phyloP scores from a whole-genome alignment of 2,797 vertebrate genomes.

The Lacerta viridis region DNA sequence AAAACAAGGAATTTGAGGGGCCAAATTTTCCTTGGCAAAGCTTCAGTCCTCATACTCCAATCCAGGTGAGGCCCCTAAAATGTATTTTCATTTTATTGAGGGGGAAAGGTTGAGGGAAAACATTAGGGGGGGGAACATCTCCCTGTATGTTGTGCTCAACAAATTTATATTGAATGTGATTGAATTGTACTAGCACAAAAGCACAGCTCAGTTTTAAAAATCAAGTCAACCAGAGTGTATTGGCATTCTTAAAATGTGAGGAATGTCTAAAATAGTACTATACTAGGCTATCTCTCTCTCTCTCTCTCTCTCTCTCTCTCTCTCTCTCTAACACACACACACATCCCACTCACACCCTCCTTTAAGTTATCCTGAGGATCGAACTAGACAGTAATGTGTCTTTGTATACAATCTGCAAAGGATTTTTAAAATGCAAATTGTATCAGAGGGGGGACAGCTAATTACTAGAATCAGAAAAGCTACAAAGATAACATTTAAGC shows the following conservation, averaged over 20 bases:
- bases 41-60: slow-evolving; percentile 13
- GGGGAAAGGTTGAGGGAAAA: background rate
- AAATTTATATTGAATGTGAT: background rate
- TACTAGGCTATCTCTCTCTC: background rate
- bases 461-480: background rate
- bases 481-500: background rate
- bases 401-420: background rate
- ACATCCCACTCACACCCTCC: too few relatives aligned
- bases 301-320: too few relatives aligned
- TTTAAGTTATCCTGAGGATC: background rate
- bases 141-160: background rate
- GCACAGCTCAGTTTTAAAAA: background rate
- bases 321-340: too few relatives aligned
- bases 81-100: background rate
- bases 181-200: background rate
- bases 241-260: background rate
- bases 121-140: too few relatives aligned
- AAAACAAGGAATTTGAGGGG: slow-evolving; percentile 65
- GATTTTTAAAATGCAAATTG: background rate
- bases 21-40: slow-evolving; percentile 43
- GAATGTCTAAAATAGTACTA: background rate
- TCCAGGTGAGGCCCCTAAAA: background rate
- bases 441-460: background rate
- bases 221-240: background rate
- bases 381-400: background rate